Evolutionary conservation across 2,113 vertebrate genomes (phyloP).

Genomic region (Apeltes quadracus): DNA sequence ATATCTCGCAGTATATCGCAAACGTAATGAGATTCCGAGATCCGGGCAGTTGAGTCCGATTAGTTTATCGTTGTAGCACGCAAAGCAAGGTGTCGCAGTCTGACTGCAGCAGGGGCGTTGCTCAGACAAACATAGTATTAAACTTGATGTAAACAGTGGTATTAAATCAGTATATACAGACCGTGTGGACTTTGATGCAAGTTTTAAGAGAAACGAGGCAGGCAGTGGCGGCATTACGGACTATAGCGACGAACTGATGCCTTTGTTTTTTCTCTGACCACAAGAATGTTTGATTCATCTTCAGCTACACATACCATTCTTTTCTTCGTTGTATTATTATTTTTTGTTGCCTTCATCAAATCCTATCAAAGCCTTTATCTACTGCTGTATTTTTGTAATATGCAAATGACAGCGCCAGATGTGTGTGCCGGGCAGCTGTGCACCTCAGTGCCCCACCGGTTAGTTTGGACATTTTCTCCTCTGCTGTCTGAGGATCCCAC

Average conservation of each 20-base stretch:
- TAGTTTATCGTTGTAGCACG: constrained; percentile 44
- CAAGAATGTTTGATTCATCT: not conserved
- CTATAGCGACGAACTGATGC: constrained; percentile 33
- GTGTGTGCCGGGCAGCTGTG: not conserved
- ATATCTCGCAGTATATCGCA: constrained; percentile 64
- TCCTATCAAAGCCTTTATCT: not conserved
- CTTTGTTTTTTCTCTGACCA: constrained; percentile 7
- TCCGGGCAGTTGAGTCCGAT: constrained; percentile 42
- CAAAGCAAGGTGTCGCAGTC: constrained; percentile 59
- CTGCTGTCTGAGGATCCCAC: constrained; percentile 23
- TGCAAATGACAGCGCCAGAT: constrained; percentile 11
- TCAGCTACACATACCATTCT: not conserved
- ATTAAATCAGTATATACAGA: constrained; percentile 43
- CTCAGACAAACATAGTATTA: constrained; percentile 29
- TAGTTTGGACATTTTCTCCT: constrained; percentile 29
- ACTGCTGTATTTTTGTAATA: constrained; percentile 5
- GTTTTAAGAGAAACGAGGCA: constrained; percentile 29
- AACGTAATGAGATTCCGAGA: constrained; percentile 50
- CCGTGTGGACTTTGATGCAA: constrained; percentile 8
- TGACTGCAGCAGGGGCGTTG: constrained; percentile 26
- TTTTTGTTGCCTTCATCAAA: not conserved
- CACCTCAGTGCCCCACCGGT: constrained; percentile 31
- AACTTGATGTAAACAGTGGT: constrained; percentile 58
- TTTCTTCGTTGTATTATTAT: not conserved
- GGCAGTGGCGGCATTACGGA: constrained; percentile 21